Evolutionary conservation across 2,797 vertebrate species (phyloP).

Genomic region (Amniataba percoides): DNA sequence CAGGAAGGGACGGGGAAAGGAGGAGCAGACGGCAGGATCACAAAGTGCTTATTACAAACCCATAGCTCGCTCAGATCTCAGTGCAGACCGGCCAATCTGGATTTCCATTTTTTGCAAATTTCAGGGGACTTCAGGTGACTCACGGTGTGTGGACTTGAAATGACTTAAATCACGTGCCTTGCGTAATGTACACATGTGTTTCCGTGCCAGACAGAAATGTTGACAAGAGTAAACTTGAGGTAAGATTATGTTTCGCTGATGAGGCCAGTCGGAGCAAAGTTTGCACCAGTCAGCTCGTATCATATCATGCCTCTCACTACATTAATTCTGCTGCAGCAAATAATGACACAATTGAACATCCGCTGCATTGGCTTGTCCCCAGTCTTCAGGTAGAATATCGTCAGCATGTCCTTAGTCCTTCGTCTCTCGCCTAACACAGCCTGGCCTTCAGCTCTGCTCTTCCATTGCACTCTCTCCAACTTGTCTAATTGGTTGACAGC

Average conservation of each 20-base stretch:
- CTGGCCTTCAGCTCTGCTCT: background rate
- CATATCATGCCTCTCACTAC: slow-evolving; percentile 18
- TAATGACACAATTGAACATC: slow-evolving; percentile 24
- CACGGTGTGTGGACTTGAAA: background rate
- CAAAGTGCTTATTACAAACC: slow-evolving; percentile 39
- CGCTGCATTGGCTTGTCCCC: background rate
- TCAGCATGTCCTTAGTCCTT: background rate
- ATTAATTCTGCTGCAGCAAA: slow-evolving; percentile 35
- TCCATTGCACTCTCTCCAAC: background rate
- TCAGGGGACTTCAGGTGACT: slow-evolving; percentile 6
- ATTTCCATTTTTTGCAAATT: slow-evolving; percentile 5
- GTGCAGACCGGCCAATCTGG: slow-evolving; percentile 1
- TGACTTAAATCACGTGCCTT: background rate
- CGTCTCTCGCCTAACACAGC: background rate
- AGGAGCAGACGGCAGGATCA: slow-evolving; percentile 26
- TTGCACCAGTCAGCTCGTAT: slow-evolving; percentile 43
- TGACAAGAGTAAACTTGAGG: slow-evolving; percentile 28
- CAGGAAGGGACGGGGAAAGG: slow-evolving; percentile 45
- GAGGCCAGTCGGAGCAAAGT: slow-evolving; percentile 7
- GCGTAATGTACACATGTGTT: background rate
- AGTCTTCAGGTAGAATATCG: slow-evolving; percentile 27
- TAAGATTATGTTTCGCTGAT: slow-evolving; percentile 48
- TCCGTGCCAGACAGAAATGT: slow-evolving; percentile 17
- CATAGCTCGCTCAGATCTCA: slow-evolving; percentile 2
- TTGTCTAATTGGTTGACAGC: slow-evolving; percentile 13